Evolutionary conservation across 2,113 vertebrate species (phyloP).

Genomic region (Cariama cristata): DNA sequence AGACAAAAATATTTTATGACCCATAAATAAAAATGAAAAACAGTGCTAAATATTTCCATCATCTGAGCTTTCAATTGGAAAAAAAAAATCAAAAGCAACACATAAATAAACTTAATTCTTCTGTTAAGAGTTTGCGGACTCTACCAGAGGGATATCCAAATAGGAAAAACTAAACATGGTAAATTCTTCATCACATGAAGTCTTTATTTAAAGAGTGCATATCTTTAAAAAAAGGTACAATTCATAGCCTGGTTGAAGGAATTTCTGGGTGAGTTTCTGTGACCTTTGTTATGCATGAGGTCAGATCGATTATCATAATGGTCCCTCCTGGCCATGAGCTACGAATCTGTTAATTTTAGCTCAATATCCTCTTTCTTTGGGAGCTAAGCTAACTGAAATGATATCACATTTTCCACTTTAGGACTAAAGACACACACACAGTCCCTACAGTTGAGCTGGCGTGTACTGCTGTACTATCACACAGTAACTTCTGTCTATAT

Average conservation of each 20-base stretch:
- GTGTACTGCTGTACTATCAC: neutral
- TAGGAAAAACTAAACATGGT: neutral
- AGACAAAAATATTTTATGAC: neutral
- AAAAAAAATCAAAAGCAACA: neutral
- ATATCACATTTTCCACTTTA: conserved; percentile 64
- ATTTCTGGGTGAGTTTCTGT: conserved; percentile 26
- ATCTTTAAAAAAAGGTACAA: neutral
- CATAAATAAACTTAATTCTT: neutral
- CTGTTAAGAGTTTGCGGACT: neutral
- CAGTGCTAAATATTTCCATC: neutral
- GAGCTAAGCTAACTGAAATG: conserved; percentile 25
- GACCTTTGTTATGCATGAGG: conserved; percentile 48
- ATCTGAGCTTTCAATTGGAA: neutral
- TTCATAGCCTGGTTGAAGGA: conserved; percentile 18
- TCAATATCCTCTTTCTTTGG: conserved; percentile 64
- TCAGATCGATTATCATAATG: conserved; percentile 66
- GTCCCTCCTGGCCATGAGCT: conserved; percentile 51
- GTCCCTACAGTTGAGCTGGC: neutral
- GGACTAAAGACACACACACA: neutral
- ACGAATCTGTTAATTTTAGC: conserved; percentile 66
- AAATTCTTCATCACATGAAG: neutral
- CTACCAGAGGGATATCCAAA: neutral
- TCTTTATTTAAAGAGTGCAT: neutral
- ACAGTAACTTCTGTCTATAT: neutral
- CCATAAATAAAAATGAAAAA: neutral